Evolutionary conservation across 2,113 vertebrate species (phyloP).

Genomic region (Pseudorectes ferrugineus): DNA sequence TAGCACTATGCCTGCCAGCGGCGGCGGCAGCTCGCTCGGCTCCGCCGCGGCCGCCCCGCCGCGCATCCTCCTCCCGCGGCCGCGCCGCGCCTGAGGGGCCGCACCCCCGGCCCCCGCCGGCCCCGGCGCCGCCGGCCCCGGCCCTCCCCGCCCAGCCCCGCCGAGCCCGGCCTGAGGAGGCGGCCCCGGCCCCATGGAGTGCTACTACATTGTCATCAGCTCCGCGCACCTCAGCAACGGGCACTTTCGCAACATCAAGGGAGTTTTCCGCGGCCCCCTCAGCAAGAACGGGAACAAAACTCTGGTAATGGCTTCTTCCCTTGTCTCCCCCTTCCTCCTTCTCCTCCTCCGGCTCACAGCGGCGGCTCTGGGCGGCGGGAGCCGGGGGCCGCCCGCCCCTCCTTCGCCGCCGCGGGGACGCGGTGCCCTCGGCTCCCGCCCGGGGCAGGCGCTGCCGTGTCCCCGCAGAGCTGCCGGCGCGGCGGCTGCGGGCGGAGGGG

Average conservation of each 20-base stretch:
- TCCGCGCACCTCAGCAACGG: slow-evolving; percentile 95
- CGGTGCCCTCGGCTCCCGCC: background rate
- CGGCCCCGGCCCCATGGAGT: slow-evolving; percentile 88
- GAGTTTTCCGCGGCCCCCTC: slow-evolving; percentile 95
- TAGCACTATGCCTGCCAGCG: too few relatives aligned
- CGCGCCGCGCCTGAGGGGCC: too few relatives aligned
- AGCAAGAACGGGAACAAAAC: slow-evolving; percentile 83
- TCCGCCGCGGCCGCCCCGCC: too few relatives aligned
- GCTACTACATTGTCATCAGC: slow-evolving; percentile 98
- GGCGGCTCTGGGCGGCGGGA: background rate
- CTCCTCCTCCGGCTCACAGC: background rate
- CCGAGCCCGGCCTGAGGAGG: too few relatives aligned
- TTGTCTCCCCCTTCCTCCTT: background rate
- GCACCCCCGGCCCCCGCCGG: too few relatives aligned
- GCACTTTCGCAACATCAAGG: slow-evolving; percentile 97
- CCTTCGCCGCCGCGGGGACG: background rate
- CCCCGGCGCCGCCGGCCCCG: too few relatives aligned
- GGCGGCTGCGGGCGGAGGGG: background rate
- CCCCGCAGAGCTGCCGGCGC: background rate
- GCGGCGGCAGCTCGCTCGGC: too few relatives aligned
- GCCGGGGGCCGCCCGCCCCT: background rate
- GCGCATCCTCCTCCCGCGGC: too few relatives aligned
- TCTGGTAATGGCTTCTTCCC: slow-evolving; percentile 78
- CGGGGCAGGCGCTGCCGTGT: background rate
- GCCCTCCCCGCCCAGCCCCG: too few relatives aligned